A percentile compares a stretch with the other conserved stretches of the same genome.
These are phyloP conservation scores for Apostichopus californicus DNA, from an alignment of 35 echinoderm and acorn worm species.

Conservation along the genomic window DNA sequence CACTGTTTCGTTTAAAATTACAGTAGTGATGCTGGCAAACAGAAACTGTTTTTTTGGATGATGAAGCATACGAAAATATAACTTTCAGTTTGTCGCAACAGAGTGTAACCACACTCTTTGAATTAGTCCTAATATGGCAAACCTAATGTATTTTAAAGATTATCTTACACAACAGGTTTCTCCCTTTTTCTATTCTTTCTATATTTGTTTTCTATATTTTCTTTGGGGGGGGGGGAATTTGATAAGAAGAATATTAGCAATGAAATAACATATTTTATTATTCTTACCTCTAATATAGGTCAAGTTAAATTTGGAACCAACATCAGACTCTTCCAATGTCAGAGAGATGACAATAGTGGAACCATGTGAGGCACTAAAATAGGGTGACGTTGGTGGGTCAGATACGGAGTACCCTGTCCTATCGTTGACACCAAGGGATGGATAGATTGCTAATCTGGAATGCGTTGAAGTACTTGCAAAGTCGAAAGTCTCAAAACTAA, in stretches of 20 bases:
- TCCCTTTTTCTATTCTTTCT: background rate
- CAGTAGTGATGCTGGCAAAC: too few relatives aligned
- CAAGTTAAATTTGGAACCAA: background rate
- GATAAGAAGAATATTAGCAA: too few relatives aligned
- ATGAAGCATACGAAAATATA: too few relatives aligned
- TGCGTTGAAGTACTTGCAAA: background rate
- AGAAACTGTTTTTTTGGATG: too few relatives aligned
- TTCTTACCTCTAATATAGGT: slow-evolving; percentile 4
- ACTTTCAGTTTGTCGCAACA: too few relatives aligned
- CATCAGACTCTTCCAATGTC: background rate
- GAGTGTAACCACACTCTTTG: background rate
- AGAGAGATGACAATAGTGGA: slow-evolving; percentile 1
- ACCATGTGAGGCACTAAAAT: background rate
- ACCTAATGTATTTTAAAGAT: background rate
- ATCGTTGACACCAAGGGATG: background rate
- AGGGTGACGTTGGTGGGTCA: background rate
- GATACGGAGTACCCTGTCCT: background rate
- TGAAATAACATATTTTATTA: background rate
- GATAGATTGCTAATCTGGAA: background rate
- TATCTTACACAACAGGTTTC: background rate
- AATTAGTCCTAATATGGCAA: background rate
- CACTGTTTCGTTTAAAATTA: too few relatives aligned
- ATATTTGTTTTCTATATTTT: too few relatives aligned
- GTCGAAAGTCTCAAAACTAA: slow-evolving; percentile 11
- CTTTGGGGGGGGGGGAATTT: too few relatives aligned